phyloP scores from a whole-genome alignment of 1,140 invertebrate species.

The Cydia strobilella region DNA sequence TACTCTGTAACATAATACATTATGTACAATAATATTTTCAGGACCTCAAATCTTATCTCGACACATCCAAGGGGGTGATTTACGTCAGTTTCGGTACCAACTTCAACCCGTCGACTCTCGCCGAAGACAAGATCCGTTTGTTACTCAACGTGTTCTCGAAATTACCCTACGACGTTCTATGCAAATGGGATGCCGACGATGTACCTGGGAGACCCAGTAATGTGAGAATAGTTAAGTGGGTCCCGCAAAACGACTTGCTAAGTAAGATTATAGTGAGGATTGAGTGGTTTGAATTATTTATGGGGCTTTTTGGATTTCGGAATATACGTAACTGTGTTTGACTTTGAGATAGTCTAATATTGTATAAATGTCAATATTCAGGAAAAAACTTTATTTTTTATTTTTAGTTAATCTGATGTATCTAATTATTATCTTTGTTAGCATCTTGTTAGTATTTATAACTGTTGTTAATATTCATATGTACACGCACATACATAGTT shows the following conservation, averaged over 20 bases:
- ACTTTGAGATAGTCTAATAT: neutral
- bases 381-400: neutral
- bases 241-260: constrained; percentile 78
- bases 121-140: constrained; percentile 56
- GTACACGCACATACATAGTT: no score
- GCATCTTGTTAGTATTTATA: no score
- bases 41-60: constrained; percentile 75
- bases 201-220: constrained; percentile 68
- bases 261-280: constrained; percentile 47
- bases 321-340: neutral
- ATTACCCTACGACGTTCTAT: constrained; percentile 73
- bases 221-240: constrained; percentile 78
- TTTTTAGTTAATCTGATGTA: neutral
- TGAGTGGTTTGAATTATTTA: constrained; percentile 27
- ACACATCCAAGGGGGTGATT: constrained; percentile 78
- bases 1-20: no score
- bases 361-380: neutral
- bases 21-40: constrained; percentile 22
- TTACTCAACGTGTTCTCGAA: constrained; percentile 73
- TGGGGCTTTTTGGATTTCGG: constrained; percentile 9
- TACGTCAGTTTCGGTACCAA: constrained; percentile 83
- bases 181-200: constrained; percentile 73
- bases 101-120: constrained; percentile 67
- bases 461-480: no score
- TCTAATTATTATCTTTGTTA: no score